Base-by-base conservation (phyloP, 2,797 vertebrate species). In the Cichlasoma orientale region DNA sequence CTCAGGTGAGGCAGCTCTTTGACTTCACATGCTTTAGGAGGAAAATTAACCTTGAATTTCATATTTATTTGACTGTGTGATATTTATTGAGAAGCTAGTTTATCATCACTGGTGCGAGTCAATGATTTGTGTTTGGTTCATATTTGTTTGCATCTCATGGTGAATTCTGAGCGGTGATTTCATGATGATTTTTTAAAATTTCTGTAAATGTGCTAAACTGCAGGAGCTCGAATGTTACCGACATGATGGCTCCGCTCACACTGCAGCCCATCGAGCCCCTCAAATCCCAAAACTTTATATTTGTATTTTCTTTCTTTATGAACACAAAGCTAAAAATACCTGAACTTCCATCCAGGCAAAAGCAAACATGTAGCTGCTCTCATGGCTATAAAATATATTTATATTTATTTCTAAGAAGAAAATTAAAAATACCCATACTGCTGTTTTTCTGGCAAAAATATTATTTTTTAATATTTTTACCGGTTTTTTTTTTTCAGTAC, bases 11-110 rank as follows among this genome's bases (percentile, higher is more conserved):
- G 44, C 47, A 54, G 44, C 44, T 68, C 41, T 50, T 50, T 1
- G 3, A 68, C 41, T 68, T 68, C 0, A 50, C 0, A 2, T 41
- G 21, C 21, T 19, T 27, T 2, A 0, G 8, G 4, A 5, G 16
- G 2, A 4, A 10, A 56, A 21, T 56, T 80, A 63, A 80, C 78
- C 47, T 50, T 79, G 59, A 73, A 73, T 63, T 73, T 82, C 41
- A 61, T 89, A 85, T 89, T 89, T 84, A 82, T 78, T 68, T 36
- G 75, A 79, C 61, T 4, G 82, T 59, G 79, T 86, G 90, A 33
- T 87, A 83, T 87, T 83, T 86, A 88, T 86, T 88, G 82, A 19
- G 75, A 66, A 58, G 52, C 47, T 84, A 61, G 85, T 83, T 50
- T 83, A 66, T 82, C 38, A 4, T 78, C 87, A 85, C 75, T 79